These are phyloP conservation scores for Sarcophaga caerulescens DNA, from an alignment of 2,888 invertebrate species.

Conservation along the genomic window DNA sequence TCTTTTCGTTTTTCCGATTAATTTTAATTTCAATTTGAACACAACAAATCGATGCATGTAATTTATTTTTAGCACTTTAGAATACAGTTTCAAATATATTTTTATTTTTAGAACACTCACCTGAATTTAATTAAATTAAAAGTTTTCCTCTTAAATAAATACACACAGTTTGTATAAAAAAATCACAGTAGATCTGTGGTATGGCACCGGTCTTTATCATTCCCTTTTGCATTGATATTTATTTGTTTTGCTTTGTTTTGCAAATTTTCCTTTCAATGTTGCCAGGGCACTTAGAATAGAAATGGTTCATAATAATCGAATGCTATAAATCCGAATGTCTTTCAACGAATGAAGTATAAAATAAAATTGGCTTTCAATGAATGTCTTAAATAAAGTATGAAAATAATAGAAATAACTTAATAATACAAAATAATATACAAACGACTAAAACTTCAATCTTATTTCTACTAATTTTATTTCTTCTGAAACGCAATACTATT, in stretches of 20 bases:
- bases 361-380: background rate
- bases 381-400: background rate
- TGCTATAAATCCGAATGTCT: too few species aligned
- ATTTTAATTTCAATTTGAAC: conserved; percentile 9
- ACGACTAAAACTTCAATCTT: background rate
- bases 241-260: conserved; percentile 52
- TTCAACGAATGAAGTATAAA: background rate
- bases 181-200: conserved; percentile 11
- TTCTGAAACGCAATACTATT: background rate
- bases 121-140: conserved; percentile 35
- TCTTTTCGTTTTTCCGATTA: background rate
- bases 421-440: background rate
- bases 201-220: conserved; percentile 51
- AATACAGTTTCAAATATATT: background rate
- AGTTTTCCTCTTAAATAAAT: background rate
- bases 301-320: background rate
- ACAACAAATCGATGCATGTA: conserved; percentile 34
- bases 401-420: background rate
- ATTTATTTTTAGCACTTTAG: conserved; percentile 26
- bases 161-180: conserved; percentile 1
- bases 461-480: background rate
- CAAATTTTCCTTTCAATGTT: background rate
- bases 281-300: background rate
- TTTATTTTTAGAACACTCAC: conserved; percentile 43
- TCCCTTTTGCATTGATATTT: conserved; percentile 30